Base-by-base conservation (phyloP, 1,140 invertebrate species). In the Gyrodactylus bullatarudis region DNA sequence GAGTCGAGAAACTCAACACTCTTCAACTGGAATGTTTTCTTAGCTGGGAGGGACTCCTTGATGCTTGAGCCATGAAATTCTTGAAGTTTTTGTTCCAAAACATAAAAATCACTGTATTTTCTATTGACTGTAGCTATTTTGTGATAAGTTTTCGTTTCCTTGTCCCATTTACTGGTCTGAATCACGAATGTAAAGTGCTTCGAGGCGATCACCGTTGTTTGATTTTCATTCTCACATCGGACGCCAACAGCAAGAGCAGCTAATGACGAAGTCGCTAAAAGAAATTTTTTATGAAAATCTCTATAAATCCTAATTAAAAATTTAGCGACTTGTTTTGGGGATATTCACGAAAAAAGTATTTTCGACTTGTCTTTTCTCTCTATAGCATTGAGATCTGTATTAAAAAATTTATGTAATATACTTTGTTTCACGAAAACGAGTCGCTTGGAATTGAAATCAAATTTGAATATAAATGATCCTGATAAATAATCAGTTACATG, bases 101-200 rank as follows among this genome's bases (percentile, higher is more conserved):
- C 70, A n/a, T 71, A 71, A n/a, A 71, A 71, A 20, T 71, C 70
- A 23, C 16, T 23, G 24, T 71, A 71, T 26, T 71, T 71, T 24
- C 70, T 24, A 26, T 25, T 23, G 1, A 71, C 23, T 54, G 34
- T 54, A n/a, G 34, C 34, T 54, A 54, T 54, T n/a, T n/a, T 54
- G 8, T 54, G 8, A n/a, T 16, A 54, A 54, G 8, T n/a, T 16
- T 54, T 54, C 8, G 34, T 54, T 54, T 54, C n/a, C 8, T n/a
- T n/a, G 34, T 16, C n/a, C n/a, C 34, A 16, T 54, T 16, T 54
- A 54, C 8, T 16, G 8, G 34, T 54, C 34, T 54, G 8, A n/a
- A 54, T 54, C 8, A 54, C 34, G n/a, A 54, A 54, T 16, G 34
- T 54, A n/a, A 54, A 16, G n/a, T 54, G 34, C 34, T 54, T 54